Evolutionary conservation across 1,140 invertebrate species (phyloP), one percentile per base, ranked within the genome.

Genomic region (Drosophila ambigua): DNA sequence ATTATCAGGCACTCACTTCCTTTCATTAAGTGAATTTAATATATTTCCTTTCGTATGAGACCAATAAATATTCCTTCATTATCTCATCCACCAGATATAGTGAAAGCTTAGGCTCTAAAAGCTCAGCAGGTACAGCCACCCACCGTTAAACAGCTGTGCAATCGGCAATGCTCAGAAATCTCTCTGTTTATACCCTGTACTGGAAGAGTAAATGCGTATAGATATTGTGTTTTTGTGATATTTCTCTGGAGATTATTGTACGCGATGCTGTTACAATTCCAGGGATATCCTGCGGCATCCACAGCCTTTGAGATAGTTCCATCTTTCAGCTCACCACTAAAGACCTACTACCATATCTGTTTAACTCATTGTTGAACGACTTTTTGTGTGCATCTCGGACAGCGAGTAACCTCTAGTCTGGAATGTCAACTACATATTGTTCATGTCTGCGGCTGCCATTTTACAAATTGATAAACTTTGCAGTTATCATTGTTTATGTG

Each of bases 401-500:
- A 4, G 35, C 1, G 11, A 4, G 11, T 39, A 39, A 13, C 11
- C 4, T 39, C 35, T 39, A 39, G 35, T 13, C 4, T 11, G 4
- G 4, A 13, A 13, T 13, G 11, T 4, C 4, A 39, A 13, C 35
- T 39, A 5, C 28, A 2, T 11, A 39, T 53, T 41, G 51, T 23
- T 69, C 61, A 59, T 66, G 61, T 74, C 72, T 80, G 67, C 55
- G 52, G 53, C 64, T 58, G 81, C 74, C 82, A 87, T 87, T 87
- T 87, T 79, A 73, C 68, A 87, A 87, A 87, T 87, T 87, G 83
- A 88, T 88, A 87, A 87, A 87, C 83, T 87, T 79, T 83, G 59
- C 64, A 82, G 82, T 88, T 87, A 87, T 87, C 82, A 87, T 76
- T 87, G 82, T 72, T 82, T 87, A 87, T 87, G 79, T 88, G 88